Conservation (phyloP, 2,113 vertebrate genomes). For the Odontesthes bonariensis region DNA sequence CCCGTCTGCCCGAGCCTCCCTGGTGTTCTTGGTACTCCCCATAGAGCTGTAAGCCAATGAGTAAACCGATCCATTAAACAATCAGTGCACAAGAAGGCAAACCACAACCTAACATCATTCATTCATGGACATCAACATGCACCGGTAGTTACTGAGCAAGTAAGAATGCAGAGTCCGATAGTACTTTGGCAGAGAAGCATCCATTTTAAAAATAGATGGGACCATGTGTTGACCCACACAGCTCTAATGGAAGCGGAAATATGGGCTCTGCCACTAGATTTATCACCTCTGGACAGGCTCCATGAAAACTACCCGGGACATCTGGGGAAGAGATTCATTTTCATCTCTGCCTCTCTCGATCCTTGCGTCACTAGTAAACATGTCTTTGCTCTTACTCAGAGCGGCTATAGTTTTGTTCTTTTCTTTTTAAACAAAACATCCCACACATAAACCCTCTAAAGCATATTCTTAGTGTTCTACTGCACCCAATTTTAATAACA, state of each 20-base stretch:
- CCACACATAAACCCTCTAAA: not conserved
- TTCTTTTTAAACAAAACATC: not conserved
- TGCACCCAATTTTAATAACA: not conserved
- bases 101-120: not conserved
- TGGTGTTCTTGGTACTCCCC: slow-evolving; percentile 89
- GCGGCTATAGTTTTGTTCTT: not conserved
- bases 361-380: not conserved
- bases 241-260: slow-evolving; percentile 61
- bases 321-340: slow-evolving; percentile 63
- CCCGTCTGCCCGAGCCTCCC: slow-evolving; percentile 79
- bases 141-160: slow-evolving; percentile 15
- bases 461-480: not conserved
- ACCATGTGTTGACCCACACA: slow-evolving; percentile 55
- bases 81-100: not conserved
- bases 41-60: slow-evolving; percentile 81
- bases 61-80: not conserved
- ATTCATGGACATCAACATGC: slow-evolving; percentile 22
- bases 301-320: slow-evolving; percentile 42
- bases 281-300: slow-evolving; percentile 52
- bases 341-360: not conserved
- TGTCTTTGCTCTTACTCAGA: not conserved
- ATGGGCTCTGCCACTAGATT: slow-evolving; percentile 58
- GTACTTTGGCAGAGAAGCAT: slow-evolving; percentile 15
- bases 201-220: slow-evolving; percentile 57
- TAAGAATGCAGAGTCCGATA: slow-evolving; percentile 21